Evolutionary conservation across 2,113 vertebrate species (phyloP).

Genomic region (Dipodomys ordii): DNA sequence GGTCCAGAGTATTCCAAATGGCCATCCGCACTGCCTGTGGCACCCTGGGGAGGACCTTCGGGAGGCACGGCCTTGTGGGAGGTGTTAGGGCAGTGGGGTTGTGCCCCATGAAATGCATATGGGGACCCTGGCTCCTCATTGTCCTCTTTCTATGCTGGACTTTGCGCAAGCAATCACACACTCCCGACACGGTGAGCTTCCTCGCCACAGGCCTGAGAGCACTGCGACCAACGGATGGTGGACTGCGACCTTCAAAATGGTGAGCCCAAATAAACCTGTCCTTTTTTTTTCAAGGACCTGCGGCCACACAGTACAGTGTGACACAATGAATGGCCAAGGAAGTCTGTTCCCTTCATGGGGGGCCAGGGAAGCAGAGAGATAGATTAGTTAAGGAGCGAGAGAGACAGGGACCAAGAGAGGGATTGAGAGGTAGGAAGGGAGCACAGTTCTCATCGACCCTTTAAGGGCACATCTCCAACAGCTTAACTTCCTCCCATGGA

Average conservation of each 20-base stretch:
- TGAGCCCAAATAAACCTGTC: not conserved
- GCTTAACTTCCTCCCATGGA: too few species aligned
- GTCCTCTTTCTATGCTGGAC: not conserved
- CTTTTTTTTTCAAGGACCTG: not conserved
- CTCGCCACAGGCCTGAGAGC: not conserved
- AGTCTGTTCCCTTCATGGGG: not conserved
- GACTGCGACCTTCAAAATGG: not conserved
- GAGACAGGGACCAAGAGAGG: too few species aligned
- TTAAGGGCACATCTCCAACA: too few species aligned
- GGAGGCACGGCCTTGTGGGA: not conserved
- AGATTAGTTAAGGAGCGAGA: too few species aligned
- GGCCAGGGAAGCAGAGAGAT: not conserved
- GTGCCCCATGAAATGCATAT: not conserved
- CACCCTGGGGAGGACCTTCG: too few species aligned
- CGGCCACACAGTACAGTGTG: too few species aligned
- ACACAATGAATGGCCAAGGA: not conserved
- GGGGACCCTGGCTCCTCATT: not conserved
- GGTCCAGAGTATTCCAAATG: not conserved
- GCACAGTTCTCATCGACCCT: too few species aligned
- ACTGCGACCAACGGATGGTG: not conserved
- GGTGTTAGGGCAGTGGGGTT: not conserved
- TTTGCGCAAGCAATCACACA: rapidly evolving
- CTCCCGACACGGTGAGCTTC: not conserved
- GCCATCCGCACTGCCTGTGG: too few species aligned
- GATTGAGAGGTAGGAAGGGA: too few species aligned